Evolutionary conservation across 2,113 vertebrate species (phyloP), one percentile per base, ranked within the genome.

Genomic region (Platysternon megacephalum): DNA sequence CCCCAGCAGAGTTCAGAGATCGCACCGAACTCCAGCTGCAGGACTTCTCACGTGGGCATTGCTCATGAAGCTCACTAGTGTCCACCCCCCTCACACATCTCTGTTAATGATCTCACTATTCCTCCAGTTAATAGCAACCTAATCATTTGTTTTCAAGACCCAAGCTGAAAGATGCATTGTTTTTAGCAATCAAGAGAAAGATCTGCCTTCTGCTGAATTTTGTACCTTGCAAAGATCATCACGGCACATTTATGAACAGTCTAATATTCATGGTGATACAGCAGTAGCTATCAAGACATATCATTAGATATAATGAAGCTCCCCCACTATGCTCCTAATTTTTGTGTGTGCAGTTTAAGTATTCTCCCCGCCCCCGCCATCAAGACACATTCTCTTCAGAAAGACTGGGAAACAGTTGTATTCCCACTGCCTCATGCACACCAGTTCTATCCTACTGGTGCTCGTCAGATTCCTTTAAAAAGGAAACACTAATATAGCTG

Each of bases 121-220:
- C 74, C 93, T 81, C 35, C 26, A 52, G 6, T 39, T 39, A 13
- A n/a, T 1, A 28, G 28, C 89, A 94, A 24, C 87, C 16, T 46
- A 11, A 81, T 39, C 11, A 52, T 0, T 32, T 51, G 3, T 28
- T 85, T 53, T 68, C 84, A 90, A 6, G 0, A 53, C n/a, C 0
- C 0, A 61, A 2, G 0, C 46, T 32, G 49, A 68, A n/a, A 92
- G 21, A 79, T 0, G 8, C 24, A 39, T 5, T 3, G 2, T 61
- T 61, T 11, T 49, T 46, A 4, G 2, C 10, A 55, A 87, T 42
- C 12, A 82, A 39, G 42, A 61, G 48, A n/a, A 65, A 82, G 82
- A 39, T 58, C 2, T 0, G 2, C 16, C 17, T 3, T 5, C 11
- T 4, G 42, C n/a, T 0, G 10, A 32, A 68, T 89, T 51, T 16